These are phyloP conservation scores for Onthophagus sagittarius DNA, from an alignment of 2,888 invertebrate genomes.

Conservation along the genomic window DNA sequence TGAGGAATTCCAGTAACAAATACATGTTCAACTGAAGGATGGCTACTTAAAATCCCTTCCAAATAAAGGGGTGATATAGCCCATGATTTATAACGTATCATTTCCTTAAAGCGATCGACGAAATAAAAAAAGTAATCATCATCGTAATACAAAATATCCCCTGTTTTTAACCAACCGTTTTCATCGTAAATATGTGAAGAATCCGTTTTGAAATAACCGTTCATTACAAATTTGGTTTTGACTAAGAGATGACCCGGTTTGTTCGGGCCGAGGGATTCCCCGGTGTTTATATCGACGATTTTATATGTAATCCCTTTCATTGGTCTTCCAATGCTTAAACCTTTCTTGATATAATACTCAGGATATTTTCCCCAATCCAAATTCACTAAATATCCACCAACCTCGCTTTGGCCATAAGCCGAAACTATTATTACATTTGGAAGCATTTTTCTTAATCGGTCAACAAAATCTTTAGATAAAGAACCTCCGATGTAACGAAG, in stretches of 20 bases:
- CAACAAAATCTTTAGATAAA: not conserved
- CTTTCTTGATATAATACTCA: slow-evolving; percentile 33
- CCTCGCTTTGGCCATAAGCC: slow-evolving; percentile 43
- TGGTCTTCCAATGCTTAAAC: slow-evolving; percentile 33
- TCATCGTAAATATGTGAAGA: slow-evolving; percentile 48
- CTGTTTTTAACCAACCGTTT: slow-evolving; percentile 53
- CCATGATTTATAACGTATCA: slow-evolving; percentile 39
- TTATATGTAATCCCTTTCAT: slow-evolving; percentile 34
- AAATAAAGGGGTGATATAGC: slow-evolving; percentile 30
- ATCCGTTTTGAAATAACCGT: slow-evolving; percentile 51
- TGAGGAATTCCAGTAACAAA: slow-evolving; percentile 32
- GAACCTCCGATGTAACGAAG: not conserved
- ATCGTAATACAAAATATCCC: slow-evolving; percentile 54
- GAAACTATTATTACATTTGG: slow-evolving; percentile 39
- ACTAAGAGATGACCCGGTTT: slow-evolving; percentile 53
- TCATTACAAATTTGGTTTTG: slow-evolving; percentile 42
- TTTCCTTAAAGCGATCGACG: slow-evolving; percentile 52
- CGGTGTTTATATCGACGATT: slow-evolving; percentile 44
- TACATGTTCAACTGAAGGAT: slow-evolving; percentile 28
- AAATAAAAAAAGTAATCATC: slow-evolving; percentile 50
- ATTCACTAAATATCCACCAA: slow-evolving; percentile 32
- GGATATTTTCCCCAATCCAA: slow-evolving; percentile 33
- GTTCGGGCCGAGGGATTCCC: slow-evolving; percentile 46
- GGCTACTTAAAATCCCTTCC: slow-evolving; percentile 29
- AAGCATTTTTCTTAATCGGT: slow-evolving; percentile 37